Evolutionary conservation across 2,797 vertebrate genomes (phyloP).

Genomic region (Cynodonichthys magdalenae): DNA sequence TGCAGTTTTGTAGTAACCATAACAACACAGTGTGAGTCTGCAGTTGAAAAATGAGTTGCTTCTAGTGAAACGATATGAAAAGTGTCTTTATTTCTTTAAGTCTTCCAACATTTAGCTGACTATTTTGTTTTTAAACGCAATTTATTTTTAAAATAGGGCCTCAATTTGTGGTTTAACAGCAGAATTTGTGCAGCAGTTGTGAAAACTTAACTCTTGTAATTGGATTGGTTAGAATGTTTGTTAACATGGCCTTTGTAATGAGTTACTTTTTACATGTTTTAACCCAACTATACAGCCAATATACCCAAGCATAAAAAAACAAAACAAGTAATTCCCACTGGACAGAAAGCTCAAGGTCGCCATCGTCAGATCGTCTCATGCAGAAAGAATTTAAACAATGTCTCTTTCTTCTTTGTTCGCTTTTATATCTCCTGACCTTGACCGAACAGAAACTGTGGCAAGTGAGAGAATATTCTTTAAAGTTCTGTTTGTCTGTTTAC

Average conservation of each 20-base stretch:
- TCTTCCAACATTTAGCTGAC: neutral
- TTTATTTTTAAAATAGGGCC: neutral
- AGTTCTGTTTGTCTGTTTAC: slow-evolving; percentile 35
- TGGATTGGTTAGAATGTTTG: no score
- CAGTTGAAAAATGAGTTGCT: slow-evolving; percentile 37
- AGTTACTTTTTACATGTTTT: no score
- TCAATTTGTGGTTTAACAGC: no score
- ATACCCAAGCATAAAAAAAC: neutral
- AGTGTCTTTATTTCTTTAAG: neutral
- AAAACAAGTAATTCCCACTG: neutral
- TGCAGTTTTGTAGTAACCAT: slow-evolving; percentile 44
- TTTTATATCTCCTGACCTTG: slow-evolving; percentile 31
- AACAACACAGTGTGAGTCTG: slow-evolving; percentile 50
- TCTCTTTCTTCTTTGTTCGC: slow-evolving; percentile 8
- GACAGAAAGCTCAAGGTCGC: neutral
- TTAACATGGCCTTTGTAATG: no score
- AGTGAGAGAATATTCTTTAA: slow-evolving; percentile 22
- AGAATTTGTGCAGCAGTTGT: neutral
- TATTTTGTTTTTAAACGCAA: neutral
- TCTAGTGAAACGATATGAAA: neutral
- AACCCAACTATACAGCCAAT: no score
- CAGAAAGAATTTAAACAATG: neutral
- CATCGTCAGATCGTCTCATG: neutral
- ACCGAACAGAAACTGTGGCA: neutral
- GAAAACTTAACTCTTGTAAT: no score